These are phyloP conservation scores for Myiotriccus ornatus DNA, from an alignment of 2,797 vertebrate species.

Conservation along the genomic window DNA sequence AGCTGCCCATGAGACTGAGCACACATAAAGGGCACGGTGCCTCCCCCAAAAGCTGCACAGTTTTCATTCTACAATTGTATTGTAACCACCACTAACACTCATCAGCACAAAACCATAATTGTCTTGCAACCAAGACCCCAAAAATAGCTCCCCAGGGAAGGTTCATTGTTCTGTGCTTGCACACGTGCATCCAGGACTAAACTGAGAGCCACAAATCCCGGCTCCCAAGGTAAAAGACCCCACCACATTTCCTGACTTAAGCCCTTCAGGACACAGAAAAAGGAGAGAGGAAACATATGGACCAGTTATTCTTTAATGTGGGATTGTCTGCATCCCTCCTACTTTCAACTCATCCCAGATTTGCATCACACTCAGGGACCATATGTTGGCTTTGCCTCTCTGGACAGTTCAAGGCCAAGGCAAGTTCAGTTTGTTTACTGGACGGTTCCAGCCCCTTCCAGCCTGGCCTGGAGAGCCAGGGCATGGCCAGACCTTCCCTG, in stretches of 20 bases:
- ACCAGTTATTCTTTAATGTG: slow-evolving; percentile 12
- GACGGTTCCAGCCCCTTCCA: background rate
- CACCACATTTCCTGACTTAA: slow-evolving; percentile 15
- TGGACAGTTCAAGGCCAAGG: background rate
- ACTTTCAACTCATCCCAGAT: slow-evolving; percentile 35
- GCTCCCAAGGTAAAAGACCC: background rate
- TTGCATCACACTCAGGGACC: background rate
- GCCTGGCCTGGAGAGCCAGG: background rate
- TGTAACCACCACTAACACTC: background rate
- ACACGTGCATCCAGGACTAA: background rate
- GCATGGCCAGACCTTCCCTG: background rate
- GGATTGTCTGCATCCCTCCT: slow-evolving; percentile 32
- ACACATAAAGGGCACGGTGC: background rate
- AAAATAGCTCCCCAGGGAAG: slow-evolving; percentile 41
- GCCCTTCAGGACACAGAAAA: background rate
- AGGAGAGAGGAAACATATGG: slow-evolving; percentile 60
- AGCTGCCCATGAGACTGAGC: background rate
- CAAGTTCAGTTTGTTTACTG: background rate
- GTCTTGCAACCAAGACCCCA: slow-evolving; percentile 22
- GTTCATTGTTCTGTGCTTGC: slow-evolving; percentile 32
- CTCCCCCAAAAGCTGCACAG: background rate
- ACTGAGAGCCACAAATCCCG: background rate
- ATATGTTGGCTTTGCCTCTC: slow-evolving; percentile 9
- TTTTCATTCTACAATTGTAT: background rate
- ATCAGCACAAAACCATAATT: background rate